Conservation (phyloP, 1,140 invertebrate species). For the Thrips palmi region DNA sequence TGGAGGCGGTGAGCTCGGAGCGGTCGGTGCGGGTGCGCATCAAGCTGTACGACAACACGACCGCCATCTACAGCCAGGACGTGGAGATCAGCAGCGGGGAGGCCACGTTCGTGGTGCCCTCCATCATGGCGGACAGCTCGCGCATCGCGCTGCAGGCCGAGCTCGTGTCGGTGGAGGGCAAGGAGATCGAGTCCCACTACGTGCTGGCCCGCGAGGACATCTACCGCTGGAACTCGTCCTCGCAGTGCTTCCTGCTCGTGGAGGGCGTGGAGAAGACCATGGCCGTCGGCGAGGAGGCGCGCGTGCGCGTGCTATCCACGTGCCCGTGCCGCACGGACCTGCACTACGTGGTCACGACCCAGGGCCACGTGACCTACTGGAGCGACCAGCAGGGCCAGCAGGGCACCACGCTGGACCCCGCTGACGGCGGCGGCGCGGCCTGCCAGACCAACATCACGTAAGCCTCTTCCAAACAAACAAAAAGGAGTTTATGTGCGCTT, state of each 20-base stretch:
- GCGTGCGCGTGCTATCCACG: conserved; percentile 36
- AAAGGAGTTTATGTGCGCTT: background rate
- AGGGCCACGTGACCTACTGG: conserved; percentile 38
- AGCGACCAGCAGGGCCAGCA: conserved; percentile 20
- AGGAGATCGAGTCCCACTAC: conserved; percentile 46
- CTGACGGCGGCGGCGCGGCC: conserved; percentile 24
- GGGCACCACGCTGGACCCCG: conserved; percentile 14
- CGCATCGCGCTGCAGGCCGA: conserved; percentile 41
- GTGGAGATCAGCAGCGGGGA: conserved; percentile 41
- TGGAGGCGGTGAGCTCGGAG: conserved; percentile 43
- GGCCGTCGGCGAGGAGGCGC: conserved; percentile 36
- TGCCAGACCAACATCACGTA: conserved; percentile 41
- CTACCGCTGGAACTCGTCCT: conserved; percentile 40
- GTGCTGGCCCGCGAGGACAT: conserved; percentile 40
- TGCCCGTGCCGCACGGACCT: conserved; percentile 38
- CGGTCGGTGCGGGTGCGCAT: conserved; percentile 38
- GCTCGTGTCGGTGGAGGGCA: conserved; percentile 40
- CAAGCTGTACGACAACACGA: conserved; percentile 41
- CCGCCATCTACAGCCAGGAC: conserved; percentile 44
- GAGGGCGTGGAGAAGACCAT: conserved; percentile 38
- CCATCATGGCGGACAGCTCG: conserved; percentile 39
- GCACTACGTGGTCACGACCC: conserved; percentile 35
- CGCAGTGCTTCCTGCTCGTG: conserved; percentile 39
- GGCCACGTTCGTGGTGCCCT: conserved; percentile 39
- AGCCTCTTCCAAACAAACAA: conserved; percentile 19